These are phyloP conservation scores for Amazona vittata DNA, from an alignment of 2,113 vertebrate genomes.

Conservation along the genomic window DNA sequence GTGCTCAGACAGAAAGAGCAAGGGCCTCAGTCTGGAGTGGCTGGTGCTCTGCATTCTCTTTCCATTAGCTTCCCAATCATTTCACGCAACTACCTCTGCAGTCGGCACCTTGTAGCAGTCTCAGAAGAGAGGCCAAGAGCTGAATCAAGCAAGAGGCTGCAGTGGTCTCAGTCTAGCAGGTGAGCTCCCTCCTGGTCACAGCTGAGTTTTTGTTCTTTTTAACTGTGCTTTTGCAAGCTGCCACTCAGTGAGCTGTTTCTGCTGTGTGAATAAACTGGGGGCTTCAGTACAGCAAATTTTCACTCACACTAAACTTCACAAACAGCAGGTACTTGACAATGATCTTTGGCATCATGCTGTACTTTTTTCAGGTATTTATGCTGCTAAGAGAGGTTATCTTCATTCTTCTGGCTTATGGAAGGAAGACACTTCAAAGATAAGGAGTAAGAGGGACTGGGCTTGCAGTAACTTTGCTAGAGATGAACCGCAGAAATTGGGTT, in stretches of 20 bases:
- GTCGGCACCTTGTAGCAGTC: neutral
- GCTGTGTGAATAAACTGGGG: neutral
- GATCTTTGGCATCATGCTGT: neutral
- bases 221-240: neutral
- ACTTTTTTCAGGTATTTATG: neutral
- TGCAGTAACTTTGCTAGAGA: neutral
- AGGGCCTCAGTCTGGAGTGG: neutral
- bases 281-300: neutral
- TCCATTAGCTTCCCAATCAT: neutral
- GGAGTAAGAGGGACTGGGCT: neutral
- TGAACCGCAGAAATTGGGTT: neutral
- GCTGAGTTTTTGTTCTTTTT: neutral
- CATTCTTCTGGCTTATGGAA: neutral
- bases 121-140: neutral
- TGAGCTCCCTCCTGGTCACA: conserved; percentile 10
- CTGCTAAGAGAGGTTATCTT: neutral
- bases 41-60: fast-evolving
- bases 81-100: neutral
- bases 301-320: neutral
- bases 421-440: neutral
- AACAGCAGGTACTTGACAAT: neutral
- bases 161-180: conserved; percentile 3
- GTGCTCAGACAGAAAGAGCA: neutral
- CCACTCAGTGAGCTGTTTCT: neutral
- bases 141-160: neutral